Base-by-base conservation (phyloP, 2,113 vertebrate genomes). In the Chaetorhynchus papuensis region DNA sequence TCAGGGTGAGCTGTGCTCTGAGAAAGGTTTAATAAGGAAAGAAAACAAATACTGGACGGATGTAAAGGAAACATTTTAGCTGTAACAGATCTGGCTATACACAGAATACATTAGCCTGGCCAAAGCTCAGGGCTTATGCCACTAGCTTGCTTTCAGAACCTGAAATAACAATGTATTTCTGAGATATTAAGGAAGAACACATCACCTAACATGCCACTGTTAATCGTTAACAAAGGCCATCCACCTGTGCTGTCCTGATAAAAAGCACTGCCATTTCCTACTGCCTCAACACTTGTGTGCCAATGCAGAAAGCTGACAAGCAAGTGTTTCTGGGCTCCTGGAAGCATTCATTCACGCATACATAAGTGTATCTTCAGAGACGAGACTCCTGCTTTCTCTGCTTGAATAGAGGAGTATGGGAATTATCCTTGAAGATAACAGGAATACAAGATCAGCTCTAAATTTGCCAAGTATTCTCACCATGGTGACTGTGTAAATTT, bases 211-310 rank as follows among this genome's bases (percentile, higher is more conserved):
- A 3, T 37, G 15, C 24, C 63, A n/a, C 30, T 30, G 18, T 44
- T 57, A 65, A 49, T 41, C 61, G 42, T 69, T 80, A 47, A 71
- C 70, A 72, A 69, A 90, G 10, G 50, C 41, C 42, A 85, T 77
- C 75, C 69, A 33, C 44, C 59, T 93, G 79, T 54, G 37, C 61
- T 70, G 57, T 44, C 39, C 77, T 93, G 87, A 91, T 87, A 96
- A 89, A 94, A n/a, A 56, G 41, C 61, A 64, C 21, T 15, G 1
- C 15, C 5, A 2, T 60, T 90, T 80, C 71, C 20, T 9, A 15
- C 27, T 0, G 0, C 7, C 42, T 54, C 42, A 49, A 17, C 20
- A 7, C 18, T 49, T 37, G 37, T 33, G 35, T 37, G 33, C 47
- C 54, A 74, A 6, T 31, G 35, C 35, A 81, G 86, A 88, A 83